These are phyloP conservation scores for Phycodurus eques DNA, from an alignment of 2,113 vertebrate species.

Conservation along the genomic window DNA sequence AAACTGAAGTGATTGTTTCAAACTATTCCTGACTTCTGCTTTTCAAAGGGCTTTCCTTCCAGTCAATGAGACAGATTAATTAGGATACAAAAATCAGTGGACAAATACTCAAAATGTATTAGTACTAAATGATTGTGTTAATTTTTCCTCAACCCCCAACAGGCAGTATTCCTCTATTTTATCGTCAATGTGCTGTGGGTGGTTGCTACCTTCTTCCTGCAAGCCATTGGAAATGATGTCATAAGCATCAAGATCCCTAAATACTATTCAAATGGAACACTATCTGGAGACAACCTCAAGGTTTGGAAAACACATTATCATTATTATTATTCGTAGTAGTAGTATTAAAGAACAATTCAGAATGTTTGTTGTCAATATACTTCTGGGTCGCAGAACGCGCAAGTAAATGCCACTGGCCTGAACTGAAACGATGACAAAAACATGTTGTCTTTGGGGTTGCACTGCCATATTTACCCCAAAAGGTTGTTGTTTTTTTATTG, in stretches of 20 bases:
- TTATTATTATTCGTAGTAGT: not conserved
- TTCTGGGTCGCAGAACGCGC: too few relatives aligned
- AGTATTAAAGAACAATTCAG: not conserved
- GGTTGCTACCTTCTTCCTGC: slow-evolving; percentile 80
- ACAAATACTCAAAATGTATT: not conserved
- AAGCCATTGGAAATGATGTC: slow-evolving; percentile 71
- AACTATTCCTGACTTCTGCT: not conserved
- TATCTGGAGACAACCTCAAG: slow-evolving; percentile 50
- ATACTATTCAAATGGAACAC: slow-evolving; percentile 43
- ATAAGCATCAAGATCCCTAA: slow-evolving; percentile 77
- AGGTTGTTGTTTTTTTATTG: too few relatives aligned
- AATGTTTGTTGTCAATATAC: too few relatives aligned
- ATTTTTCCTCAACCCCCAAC: slow-evolving; percentile 6
- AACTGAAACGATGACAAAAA: not conserved
- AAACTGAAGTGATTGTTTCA: not conserved
- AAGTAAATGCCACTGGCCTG: too few relatives aligned
- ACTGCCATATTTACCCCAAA: too few relatives aligned
- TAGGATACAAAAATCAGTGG: not conserved
- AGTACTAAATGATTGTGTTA: not conserved
- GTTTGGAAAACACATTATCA: slow-evolving; percentile 21
- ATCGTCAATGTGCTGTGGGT: slow-evolving; percentile 79
- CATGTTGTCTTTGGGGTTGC: too few relatives aligned
- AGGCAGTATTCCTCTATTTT: slow-evolving; percentile 80
- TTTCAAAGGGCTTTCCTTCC: not conserved
- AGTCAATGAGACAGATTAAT: not conserved